A percentile compares a stretch with the other conserved stretches of the same genome.
Evolutionary conservation across 2,888 invertebrate species (phyloP).

Genomic region (Gonocerus acuteangulatus): DNA sequence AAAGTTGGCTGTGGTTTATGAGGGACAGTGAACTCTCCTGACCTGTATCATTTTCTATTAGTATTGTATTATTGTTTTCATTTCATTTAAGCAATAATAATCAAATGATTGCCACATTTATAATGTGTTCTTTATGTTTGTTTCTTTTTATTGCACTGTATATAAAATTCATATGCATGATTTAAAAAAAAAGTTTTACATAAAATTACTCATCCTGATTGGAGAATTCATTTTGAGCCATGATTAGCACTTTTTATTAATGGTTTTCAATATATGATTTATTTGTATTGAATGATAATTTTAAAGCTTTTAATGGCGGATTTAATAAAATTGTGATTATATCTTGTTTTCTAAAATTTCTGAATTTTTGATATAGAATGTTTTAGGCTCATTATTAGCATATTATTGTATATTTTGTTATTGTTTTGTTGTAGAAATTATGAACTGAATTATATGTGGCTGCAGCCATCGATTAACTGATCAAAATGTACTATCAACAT

Average conservation of each 20-base stretch:
- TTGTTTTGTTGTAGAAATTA: slow-evolving; percentile 12
- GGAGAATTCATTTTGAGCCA: slow-evolving; percentile 9
- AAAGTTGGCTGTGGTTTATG: slow-evolving; percentile 24
- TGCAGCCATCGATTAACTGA: slow-evolving; percentile 7
- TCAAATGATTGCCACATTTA: slow-evolving; percentile 25
- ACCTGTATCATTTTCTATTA: slow-evolving; percentile 13
- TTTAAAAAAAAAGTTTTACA: neutral
- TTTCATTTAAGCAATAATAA: slow-evolving; percentile 16
- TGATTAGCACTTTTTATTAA: slow-evolving; percentile 1
- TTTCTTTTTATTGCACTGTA: slow-evolving; percentile 21
- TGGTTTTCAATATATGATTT: slow-evolving; percentile 7
- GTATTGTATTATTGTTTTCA: slow-evolving; percentile 8
- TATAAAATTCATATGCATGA: slow-evolving; percentile 7
- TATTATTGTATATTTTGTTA: slow-evolving; percentile 20
- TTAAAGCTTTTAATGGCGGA: slow-evolving; percentile 6
- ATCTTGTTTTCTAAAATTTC: slow-evolving; percentile 2
- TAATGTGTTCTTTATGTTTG: slow-evolving; percentile 10
- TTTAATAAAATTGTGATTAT: slow-evolving; percentile 15
- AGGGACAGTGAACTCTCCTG: slow-evolving; percentile 2
- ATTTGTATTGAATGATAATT: slow-evolving; percentile 6
- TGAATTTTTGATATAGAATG: slow-evolving; percentile 10
- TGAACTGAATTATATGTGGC: slow-evolving; percentile 5
- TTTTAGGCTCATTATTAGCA: slow-evolving; percentile 14
- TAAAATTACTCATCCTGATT: neutral
- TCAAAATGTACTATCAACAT: slow-evolving; percentile 20